Evolutionary conservation across 2,888 invertebrate species (phyloP).

Genomic region (Xestia rhomboidea): DNA sequence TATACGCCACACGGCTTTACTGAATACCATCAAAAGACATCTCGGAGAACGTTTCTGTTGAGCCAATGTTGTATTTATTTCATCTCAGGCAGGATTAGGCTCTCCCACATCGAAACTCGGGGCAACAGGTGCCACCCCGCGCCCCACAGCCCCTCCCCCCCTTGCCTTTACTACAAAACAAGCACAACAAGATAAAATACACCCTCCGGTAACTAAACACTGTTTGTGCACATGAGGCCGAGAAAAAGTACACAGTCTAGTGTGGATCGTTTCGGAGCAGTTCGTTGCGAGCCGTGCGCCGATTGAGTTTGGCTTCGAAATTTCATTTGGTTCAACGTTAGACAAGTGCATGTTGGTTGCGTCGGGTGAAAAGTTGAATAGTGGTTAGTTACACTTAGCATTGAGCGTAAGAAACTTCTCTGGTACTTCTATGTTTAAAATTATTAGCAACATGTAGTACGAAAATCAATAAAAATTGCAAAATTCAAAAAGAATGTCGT

Average conservation of each 20-base stretch:
- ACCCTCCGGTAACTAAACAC: conserved; percentile 78
- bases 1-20: conserved; percentile 61
- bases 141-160: conserved; percentile 55
- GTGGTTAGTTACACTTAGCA: not conserved
- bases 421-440: not conserved
- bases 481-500: too few species aligned
- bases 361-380: not conserved
- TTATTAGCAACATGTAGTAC: not conserved
- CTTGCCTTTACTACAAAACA: conserved; percentile 74
- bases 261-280: conserved; percentile 35
- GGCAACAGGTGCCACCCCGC: conserved; percentile 85
- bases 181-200: conserved; percentile 81
- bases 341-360: conserved; percentile 6
- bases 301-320: conserved; percentile 53
- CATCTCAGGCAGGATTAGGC: conserved; percentile 86
- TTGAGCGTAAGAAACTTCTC: not conserved
- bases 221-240: conserved; percentile 79
- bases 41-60: conserved; percentile 70
- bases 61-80: conserved; percentile 87
- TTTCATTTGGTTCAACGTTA: conserved; percentile 49
- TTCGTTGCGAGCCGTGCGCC: conserved; percentile 12
- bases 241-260: conserved; percentile 76
- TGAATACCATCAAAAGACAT: conserved; percentile 73
- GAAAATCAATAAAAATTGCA: not conserved
- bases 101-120: conserved; percentile 78